phyloP scores from a whole-genome alignment of 2,888 invertebrate species.

The Poecilobothrus nobilitatus region DNA sequence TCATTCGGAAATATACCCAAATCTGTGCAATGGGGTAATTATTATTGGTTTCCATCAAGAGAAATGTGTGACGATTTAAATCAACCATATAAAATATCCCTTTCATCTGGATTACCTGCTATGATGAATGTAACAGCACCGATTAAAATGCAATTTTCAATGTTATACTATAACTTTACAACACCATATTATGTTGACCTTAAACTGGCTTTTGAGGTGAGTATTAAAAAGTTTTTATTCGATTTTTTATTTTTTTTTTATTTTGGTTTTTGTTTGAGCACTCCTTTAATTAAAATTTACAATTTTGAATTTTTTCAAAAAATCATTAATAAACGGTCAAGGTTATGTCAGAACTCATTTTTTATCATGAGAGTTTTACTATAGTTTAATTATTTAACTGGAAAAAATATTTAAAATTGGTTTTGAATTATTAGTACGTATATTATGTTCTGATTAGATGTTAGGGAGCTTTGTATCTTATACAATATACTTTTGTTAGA shows the following conservation, averaged over 20 bases:
- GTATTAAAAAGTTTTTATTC: conserved; percentile 11
- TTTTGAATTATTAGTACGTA: no score
- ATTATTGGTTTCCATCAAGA: conserved; percentile 32
- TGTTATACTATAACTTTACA: conserved; percentile 32
- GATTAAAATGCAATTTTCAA: conserved; percentile 28
- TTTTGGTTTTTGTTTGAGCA: neutral
- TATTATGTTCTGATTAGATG: no score
- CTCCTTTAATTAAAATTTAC: neutral
- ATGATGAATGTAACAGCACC: conserved; percentile 31
- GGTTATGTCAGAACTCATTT: neutral
- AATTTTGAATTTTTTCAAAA: no score
- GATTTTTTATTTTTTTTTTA: conserved; percentile 7
- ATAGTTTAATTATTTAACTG: no score
- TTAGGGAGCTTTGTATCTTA: no score
- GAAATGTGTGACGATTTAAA: conserved; percentile 32
- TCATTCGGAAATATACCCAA: conserved; percentile 30
- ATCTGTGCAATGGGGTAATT: conserved; percentile 33
- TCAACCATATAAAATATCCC: conserved; percentile 28
- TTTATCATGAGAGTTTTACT: no score
- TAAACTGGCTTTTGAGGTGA: conserved; percentile 32
- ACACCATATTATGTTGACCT: conserved; percentile 31
- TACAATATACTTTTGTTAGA: no score
- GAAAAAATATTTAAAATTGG: no score
- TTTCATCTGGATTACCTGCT: conserved; percentile 23
- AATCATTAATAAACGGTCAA: no score